Evolutionary conservation across 2,797 vertebrate genomes (phyloP), one percentile per base, ranked within the genome.

Genomic region (Gastrophryne carolinensis): DNA sequence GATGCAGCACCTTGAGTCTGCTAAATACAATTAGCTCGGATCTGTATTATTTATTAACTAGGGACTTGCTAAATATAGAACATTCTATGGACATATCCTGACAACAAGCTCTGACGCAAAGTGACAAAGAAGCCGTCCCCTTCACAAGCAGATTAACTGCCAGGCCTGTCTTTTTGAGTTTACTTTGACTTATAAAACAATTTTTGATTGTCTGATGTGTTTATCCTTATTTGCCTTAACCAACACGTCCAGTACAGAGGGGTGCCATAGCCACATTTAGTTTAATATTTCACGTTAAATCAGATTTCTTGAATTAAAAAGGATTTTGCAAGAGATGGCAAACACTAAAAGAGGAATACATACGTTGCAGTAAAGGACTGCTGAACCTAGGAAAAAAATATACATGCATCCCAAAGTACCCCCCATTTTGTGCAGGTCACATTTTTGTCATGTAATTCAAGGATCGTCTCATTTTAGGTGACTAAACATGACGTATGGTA

Each of bases 21-120:
- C 61, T 30, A 17, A 57, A 66, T 66, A 44, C 29, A 32, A 57
- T 60, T 67, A 60, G 54, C 15, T 54, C 61, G n/a, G 34, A 44
- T 53, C 39, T 77, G 74, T 69, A 77, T 71, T 71, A 76, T 77
- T 71, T 77, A 77, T 77, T 77, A 72, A 77, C 67, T 27, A 58
- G 62, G 26, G 15, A 26, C 21, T 44, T 57, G 50, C 75, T 77
- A 72, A 77, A 77, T 71, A 71, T 77, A 71, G 75, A 35, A 6
- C 50, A 5, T 2, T 30, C 35, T 49, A 65, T 44, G 27, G 21
- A 32, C 39, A 29, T 56, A 54, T 34, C 47, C 23, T 63, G 32
- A 54, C 35, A 56, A 47, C 49, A 17, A n/a, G n/a, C 50, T 21
- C 17, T 3, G 24, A 56, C 26, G 11, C 65, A 41, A 17, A 12